Evolutionary conservation across 2,797 vertebrate species (phyloP).

Genomic region (Percopsis omiscomaycus): DNA sequence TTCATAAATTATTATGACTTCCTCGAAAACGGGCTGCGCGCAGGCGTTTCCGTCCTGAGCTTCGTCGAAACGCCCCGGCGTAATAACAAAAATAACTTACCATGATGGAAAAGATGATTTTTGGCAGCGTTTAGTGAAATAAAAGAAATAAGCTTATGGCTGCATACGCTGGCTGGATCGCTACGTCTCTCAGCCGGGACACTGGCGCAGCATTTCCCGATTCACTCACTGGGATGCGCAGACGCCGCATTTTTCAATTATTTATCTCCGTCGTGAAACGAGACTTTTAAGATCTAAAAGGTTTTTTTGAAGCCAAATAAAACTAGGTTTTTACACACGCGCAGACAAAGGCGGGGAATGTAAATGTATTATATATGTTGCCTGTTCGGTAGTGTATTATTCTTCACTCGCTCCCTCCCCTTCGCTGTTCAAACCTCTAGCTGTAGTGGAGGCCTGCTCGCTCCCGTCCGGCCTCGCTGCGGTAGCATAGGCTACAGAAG

Average conservation of each 20-base stretch:
- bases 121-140: slow-evolving; percentile 58
- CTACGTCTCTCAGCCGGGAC: slow-evolving; percentile 75
- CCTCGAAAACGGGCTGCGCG: slow-evolving; percentile 62
- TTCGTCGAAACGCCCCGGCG: slow-evolving; percentile 42
- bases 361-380: neutral
- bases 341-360: neutral
- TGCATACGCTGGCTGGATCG: slow-evolving; percentile 25
- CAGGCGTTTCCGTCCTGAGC: slow-evolving; percentile 61
- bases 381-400: slow-evolving; percentile 46
- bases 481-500: slow-evolving; percentile 56
- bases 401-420: slow-evolving; percentile 61
- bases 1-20: slow-evolving; percentile 81
- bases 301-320: neutral
- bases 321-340: neutral
- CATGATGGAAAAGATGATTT: slow-evolving; percentile 68
- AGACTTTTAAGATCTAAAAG: slow-evolving; percentile 28
- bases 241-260: slow-evolving; percentile 73
- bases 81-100: slow-evolving; percentile 69
- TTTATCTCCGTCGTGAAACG: slow-evolving; percentile 70
- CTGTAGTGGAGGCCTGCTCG: slow-evolving; percentile 56
- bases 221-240: slow-evolving; percentile 80
- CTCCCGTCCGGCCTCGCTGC: slow-evolving; percentile 72
- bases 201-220: slow-evolving; percentile 75
- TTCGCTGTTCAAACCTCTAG: slow-evolving; percentile 61
- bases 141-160: slow-evolving; percentile 48